Percentiles rank a stretch among this genome's conserved stretches.
Evolutionary conservation across 2,888 invertebrate species (phyloP).

Genomic region (Micropterix aruncella): DNA sequence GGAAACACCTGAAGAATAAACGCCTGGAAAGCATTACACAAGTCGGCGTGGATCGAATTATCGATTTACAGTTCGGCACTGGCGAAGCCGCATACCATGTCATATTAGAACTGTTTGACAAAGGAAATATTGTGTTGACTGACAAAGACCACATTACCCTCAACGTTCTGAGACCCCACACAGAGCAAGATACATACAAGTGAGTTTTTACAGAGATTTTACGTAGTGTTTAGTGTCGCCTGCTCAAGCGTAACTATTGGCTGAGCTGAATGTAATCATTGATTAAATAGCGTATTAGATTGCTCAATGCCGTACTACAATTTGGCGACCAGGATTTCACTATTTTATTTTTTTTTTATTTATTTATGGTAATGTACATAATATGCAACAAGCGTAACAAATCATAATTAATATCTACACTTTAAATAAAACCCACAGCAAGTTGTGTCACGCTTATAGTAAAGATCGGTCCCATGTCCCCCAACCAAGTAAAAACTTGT

Average conservation of each 20-base stretch:
- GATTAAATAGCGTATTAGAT: too few relatives aligned
- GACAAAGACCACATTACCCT: slow-evolving; percentile 83
- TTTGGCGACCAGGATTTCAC: too few relatives aligned
- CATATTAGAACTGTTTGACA: slow-evolving; percentile 88
- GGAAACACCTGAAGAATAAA: slow-evolving; percentile 95
- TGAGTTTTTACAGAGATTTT: too few relatives aligned
- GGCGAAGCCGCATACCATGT: slow-evolving; percentile 91
- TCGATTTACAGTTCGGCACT: slow-evolving; percentile 90
- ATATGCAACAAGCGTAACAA: too few relatives aligned
- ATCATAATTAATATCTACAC: too few relatives aligned
- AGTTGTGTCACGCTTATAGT: too few relatives aligned
- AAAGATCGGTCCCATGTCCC: too few relatives aligned
- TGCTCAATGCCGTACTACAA: too few relatives aligned
- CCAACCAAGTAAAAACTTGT: too few relatives aligned
- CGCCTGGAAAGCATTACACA: slow-evolving; percentile 76
- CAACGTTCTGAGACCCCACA: slow-evolving; percentile 83
- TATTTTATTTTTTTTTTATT: slow-evolving; percentile 15
- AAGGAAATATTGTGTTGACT: slow-evolving; percentile 90
- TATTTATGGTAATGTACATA: too few relatives aligned
- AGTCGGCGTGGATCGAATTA: slow-evolving; percentile 84
- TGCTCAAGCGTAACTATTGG: not conserved
- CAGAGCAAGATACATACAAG: slow-evolving; percentile 44
- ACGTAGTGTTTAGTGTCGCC: not conserved
- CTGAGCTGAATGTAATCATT: not conserved
- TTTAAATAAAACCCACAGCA: too few relatives aligned